Base-by-base conservation (phyloP, 2,797 vertebrate species). In the Acanthiza pusilla region DNA sequence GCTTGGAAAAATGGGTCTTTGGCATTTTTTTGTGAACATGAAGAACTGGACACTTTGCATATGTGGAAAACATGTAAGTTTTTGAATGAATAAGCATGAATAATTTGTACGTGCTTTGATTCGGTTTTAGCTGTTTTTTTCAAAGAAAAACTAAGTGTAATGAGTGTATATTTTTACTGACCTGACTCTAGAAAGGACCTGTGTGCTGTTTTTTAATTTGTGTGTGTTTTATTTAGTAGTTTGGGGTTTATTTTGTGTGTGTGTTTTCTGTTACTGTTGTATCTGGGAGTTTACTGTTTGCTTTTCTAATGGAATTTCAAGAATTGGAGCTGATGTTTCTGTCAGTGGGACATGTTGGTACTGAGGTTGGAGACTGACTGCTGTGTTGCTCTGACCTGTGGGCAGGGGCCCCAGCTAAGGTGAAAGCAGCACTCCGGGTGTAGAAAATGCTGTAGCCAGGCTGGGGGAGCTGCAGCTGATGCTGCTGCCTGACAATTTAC, bases 371-470 rank as follows among this genome's bases (percentile, higher is more conserved):
- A 73, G 36, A 43, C 11, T 60, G 15, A 34, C 26, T 45, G 58
- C 40, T 79, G 36, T 16, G 25, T 38, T n/a, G 25, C 63, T 47
- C 45, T 74, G 55, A 32, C 19, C 27, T 26, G 30, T 25, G 45
- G 70, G 60, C 42, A 72, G 60, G 34, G 43, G 43, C 40, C 62
- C 68, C 50, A 71, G 40, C 53, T 36, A 8, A 9, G 34, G 29
- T 42, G 61, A 58, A 81, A 58, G 5, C 55, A 68, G 42, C 34
- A 19, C 1, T 0, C 25, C 27, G 42, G 32, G 19, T 16, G 17
- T 9, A 42, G n/a, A 13, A 30, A 55, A 20, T 0, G 1, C 27
- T 21, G 19, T 22, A 3, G 7, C 3, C 72, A n/a, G 34, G 43
- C 34, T 72, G 58, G 26, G 19, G 45, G 2, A 84, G 9, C 63